Evolutionary conservation across 35 echinoderm and acorn worm genomes (phyloP).

Genomic region (Apostichopus californicus): DNA sequence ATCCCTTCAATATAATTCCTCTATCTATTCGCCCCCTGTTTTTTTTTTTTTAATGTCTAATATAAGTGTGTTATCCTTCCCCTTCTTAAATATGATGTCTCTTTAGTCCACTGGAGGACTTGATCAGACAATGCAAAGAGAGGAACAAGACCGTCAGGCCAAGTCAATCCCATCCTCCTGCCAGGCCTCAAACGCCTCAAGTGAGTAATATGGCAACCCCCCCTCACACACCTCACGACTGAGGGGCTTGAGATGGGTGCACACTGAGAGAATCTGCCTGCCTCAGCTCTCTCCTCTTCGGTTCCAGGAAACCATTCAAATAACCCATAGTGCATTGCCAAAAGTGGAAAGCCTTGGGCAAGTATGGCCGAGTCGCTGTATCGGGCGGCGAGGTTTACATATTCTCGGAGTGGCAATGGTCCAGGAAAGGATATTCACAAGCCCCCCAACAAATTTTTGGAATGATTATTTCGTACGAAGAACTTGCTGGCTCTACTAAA

Average conservation of each 20-base stretch:
- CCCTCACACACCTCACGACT: neutral
- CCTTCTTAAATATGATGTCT: conserved; percentile 73
- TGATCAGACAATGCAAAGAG: conserved; percentile 78
- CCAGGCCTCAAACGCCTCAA: conserved; percentile 80
- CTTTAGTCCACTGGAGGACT: conserved; percentile 77
- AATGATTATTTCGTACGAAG: no score
- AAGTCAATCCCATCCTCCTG: conserved; percentile 64
- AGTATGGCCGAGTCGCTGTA: conserved; percentile 80
- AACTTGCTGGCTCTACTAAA: no score
- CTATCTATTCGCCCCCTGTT: neutral
- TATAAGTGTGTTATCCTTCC: conserved; percentile 67
- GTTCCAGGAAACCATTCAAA: conserved; percentile 19
- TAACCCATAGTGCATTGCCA: conserved; percentile 35
- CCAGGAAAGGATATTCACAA: neutral
- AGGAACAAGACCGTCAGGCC: conserved; percentile 57
- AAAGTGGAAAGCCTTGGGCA: conserved; percentile 62
- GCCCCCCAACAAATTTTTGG: no score
- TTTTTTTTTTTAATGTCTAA: conserved; percentile 59
- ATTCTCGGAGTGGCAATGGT: neutral
- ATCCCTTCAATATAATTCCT: neutral
- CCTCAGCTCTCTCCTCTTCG: neutral
- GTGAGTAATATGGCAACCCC: conserved; percentile 67
- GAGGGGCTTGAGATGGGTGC: neutral
- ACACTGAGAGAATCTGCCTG: neutral
- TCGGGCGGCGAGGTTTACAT: conserved; percentile 70